These are phyloP conservation scores for Caprella mutica DNA, from an alignment of 2,888 invertebrate genomes.

Conservation along the genomic window DNA sequence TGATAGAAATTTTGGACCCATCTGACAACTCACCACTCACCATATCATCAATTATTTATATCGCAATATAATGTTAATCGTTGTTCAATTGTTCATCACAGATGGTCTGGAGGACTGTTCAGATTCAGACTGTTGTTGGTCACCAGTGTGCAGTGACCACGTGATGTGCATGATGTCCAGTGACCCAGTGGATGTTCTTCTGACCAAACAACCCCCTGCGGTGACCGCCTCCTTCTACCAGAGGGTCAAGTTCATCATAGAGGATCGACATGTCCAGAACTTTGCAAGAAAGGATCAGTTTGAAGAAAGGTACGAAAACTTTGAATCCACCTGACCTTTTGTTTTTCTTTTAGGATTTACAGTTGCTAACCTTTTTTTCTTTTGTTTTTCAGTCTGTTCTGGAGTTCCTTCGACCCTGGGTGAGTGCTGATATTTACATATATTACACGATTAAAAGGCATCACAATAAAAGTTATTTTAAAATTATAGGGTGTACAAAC, in stretches of 20 bases:
- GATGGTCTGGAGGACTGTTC: constrained; percentile 98
- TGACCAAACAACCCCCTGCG: constrained; percentile 89
- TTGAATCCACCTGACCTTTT: not conserved
- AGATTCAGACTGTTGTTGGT: constrained; percentile 95
- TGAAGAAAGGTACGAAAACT: constrained; percentile 78
- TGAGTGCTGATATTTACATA: too few relatives aligned
- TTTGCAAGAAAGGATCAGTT: constrained; percentile 96
- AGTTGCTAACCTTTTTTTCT: not conserved
- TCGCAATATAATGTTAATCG: too few relatives aligned
- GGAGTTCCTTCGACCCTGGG: constrained; percentile 97
- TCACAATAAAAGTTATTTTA: too few relatives aligned
- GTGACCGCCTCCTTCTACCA: constrained; percentile 96
- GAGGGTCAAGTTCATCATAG: constrained; percentile 92
- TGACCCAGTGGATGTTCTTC: constrained; percentile 89
- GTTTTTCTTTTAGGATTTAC: too few relatives aligned
- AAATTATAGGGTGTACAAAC: too few relatives aligned
- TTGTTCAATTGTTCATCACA: constrained; percentile 43
- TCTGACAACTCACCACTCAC: too few relatives aligned
- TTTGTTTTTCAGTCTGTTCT: constrained; percentile 73
- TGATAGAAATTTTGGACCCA: too few relatives aligned
- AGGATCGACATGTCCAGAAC: constrained; percentile 96
- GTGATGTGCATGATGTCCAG: constrained; percentile 92
- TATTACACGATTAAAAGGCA: too few relatives aligned
- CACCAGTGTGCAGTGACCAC: constrained; percentile 72
- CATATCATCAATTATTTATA: too few relatives aligned